Base-by-base conservation (phyloP, 1,140 invertebrate genomes). In the Paralvinella palmiformis region DNA sequence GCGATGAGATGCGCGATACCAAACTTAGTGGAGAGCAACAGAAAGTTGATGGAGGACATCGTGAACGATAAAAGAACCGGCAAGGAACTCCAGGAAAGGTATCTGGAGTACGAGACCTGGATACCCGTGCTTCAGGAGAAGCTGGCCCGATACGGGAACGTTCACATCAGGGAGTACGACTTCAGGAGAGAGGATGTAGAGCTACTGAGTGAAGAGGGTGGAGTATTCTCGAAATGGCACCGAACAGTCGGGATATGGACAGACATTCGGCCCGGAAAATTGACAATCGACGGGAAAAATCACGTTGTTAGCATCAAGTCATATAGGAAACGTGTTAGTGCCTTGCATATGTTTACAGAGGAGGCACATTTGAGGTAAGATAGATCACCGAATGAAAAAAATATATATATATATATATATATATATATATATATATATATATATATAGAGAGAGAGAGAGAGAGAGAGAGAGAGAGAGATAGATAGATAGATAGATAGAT, bases 21-120 rank as follows among this genome's bases (percentile, higher is more conserved):
- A 1, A 69, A 64, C 3, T 65, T 73, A 27, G 67, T 75, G n/a
- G 45, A 66, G 5, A 45, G 65, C 1, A 73, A 72, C 57, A 63
- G 71, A 32, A 33, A 67, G 10, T 48, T 70, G 1, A 70, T 75
- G 62, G 68, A 70, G 6, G 64, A 72, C 24, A 71, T 75, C 22
- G 33, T 52, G 7, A 31, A 44, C n/a, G 65, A 69, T 33, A 53
- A 15, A 53, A 7, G 27, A 7, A 53, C 50, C 27, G 24, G 57
- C 36, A 44, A 62, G 37, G 36, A 59, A 36, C 56, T 65, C 31
- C 58, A 67, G 41, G 41, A 62, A 7, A 59, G 53, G n/a, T 55
- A 70, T 32, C 45, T 13, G 24, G 22, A 50, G 2, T 52, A 59
- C 3, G 59, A 68, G 62, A 56, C 55, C 31, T 20, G 59, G 1